A percentile compares a stretch with the other conserved stretches of the same genome.
Conservation (phyloP, 2,888 invertebrate species). For the Lottia gigantea region DNA sequence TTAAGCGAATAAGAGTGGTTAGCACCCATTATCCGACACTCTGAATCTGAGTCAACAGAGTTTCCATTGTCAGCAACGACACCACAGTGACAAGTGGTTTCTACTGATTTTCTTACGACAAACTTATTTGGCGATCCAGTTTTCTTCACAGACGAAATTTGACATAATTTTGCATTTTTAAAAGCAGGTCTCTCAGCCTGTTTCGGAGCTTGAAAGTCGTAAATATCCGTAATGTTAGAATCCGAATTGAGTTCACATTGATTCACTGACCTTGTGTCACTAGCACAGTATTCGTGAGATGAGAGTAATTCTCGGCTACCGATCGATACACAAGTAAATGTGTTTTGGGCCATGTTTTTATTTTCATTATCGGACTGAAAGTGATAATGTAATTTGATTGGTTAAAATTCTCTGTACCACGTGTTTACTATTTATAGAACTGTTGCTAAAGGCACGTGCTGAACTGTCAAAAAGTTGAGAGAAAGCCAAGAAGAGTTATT, state of each 20-base stretch:
- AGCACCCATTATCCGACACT: slow-evolving; percentile 7
- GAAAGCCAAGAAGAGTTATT: no score
- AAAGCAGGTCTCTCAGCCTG: neutral
- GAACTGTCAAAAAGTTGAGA: no score
- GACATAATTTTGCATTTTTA: slow-evolving; percentile 11
- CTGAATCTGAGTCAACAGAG: neutral
- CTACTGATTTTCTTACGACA: no score
- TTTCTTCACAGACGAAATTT: neutral
- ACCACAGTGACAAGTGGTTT: neutral
- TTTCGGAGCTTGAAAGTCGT: slow-evolving; percentile 7
- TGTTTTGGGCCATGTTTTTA: slow-evolving; percentile 19
- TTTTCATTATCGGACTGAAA: slow-evolving; percentile 12
- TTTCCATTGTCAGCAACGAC: neutral
- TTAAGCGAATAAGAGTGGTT: slow-evolving; percentile 10
- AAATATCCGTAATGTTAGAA: slow-evolving; percentile 3
- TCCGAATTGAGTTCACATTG: neutral
- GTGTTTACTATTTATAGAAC: slow-evolving; percentile 1
- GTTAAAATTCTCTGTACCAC: slow-evolving; percentile 13
- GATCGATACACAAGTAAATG: slow-evolving; percentile 8
- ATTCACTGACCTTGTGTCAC: neutral
- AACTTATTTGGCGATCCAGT: neutral
- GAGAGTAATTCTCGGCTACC: neutral
- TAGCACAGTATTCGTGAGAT: neutral
- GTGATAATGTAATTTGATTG: slow-evolving; percentile 8
- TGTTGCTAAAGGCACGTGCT: slow-evolving; percentile 7